Evolutionary conservation across 2,888 invertebrate genomes (phyloP), one percentile per base, ranked within the genome.

Genomic region (Chelonus formosanus): DNA sequence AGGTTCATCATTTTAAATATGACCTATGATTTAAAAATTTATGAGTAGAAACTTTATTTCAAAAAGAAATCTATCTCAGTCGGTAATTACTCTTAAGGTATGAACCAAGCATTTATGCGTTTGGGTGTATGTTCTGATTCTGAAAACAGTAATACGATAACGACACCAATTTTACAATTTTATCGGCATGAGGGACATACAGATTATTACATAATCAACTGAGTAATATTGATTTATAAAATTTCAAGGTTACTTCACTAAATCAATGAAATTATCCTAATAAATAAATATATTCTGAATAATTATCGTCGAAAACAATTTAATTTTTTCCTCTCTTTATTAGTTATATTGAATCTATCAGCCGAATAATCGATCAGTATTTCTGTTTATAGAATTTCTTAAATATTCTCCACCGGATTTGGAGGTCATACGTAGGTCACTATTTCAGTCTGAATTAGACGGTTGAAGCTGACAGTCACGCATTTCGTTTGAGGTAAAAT

Each of bases 401-500:
- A 40, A 6, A 40, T 48, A 45, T 65, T 20, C 6, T 20, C 6
- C 5, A 8, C 10, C 6, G 7, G 5, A 60, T 40, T 36, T 52
- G 45, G 75, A 78, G 79, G 79, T 79, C 79, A 76, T 63, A 63
- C 63, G 74, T 80, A 79, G 79, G 79, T 77, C 80, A 74, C 59
- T 70, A 52, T 70, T 74, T 76, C 78, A 81, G 79, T 82, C 80
- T 75, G 73, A 74, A 74, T 66, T 74, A 74, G 75, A 75, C 79
- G 53, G 31, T 52, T 32, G 52, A 67, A 66, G 69, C 74, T 68
- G 74, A 69, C 69, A 73, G 80, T 77, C 69, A 67, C 71, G 69
- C 66, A 65, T 59, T 55, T 67, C 10, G 55, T n/a, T 40, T 40
- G 40, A 40, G 40, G 40, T 40, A 6, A 40, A 6, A 40, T 5